phyloP scores from a whole-genome alignment of 2,888 invertebrate species.

The Phortica okadai region DNA sequence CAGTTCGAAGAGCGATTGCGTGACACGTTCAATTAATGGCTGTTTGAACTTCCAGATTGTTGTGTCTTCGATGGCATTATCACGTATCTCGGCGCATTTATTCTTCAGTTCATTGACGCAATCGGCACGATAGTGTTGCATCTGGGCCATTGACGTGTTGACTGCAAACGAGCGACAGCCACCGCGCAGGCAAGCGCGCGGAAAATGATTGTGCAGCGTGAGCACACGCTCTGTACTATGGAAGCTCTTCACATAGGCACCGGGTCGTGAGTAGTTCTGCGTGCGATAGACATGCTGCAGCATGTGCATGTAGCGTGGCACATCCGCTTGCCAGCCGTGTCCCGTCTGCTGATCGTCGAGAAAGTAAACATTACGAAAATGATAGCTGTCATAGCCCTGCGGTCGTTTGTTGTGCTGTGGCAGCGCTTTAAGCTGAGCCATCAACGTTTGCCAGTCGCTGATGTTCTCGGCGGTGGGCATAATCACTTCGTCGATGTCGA shows the following conservation, averaged over 20 bases:
- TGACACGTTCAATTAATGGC: neutral
- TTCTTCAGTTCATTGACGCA: constrained; percentile 43
- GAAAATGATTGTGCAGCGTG: constrained; percentile 92
- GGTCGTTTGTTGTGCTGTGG: neutral
- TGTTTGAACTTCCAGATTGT: neutral
- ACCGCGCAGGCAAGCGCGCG: constrained; percentile 84
- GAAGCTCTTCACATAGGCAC: constrained; percentile 92
- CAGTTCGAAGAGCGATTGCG: neutral
- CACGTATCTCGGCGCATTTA: constrained; percentile 35
- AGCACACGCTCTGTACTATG: constrained; percentile 90
- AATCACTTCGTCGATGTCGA: constrained; percentile 94
- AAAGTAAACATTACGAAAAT: constrained; percentile 92
- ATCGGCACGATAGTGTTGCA: constrained; percentile 59
- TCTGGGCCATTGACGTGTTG: constrained; percentile 52
- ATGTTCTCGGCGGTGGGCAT: constrained; percentile 80
- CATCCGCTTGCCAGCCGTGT: constrained; percentile 55
- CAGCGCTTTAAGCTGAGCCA: constrained; percentile 64
- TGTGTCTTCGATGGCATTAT: neutral
- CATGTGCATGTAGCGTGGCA: constrained; percentile 83
- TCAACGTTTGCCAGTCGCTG: constrained; percentile 76
- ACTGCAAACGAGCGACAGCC: constrained; percentile 45
- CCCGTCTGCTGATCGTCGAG: constrained; percentile 77
- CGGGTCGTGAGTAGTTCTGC: constrained; percentile 89
- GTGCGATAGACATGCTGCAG: constrained; percentile 90
- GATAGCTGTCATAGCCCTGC: constrained; percentile 79